Base-by-base conservation (phyloP, 2,113 vertebrate genomes). In the Chloropsis cyanopogon region DNA sequence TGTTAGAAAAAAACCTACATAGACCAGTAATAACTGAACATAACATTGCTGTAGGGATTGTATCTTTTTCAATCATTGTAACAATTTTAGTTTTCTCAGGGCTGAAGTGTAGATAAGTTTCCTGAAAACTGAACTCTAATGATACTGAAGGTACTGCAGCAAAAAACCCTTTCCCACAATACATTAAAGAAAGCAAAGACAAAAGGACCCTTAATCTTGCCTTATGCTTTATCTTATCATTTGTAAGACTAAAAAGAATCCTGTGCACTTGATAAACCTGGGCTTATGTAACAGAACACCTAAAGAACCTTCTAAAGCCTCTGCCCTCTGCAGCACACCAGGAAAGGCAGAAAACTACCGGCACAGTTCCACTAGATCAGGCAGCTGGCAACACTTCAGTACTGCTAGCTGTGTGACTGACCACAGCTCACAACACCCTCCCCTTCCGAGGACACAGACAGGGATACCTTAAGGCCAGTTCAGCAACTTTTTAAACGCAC, bases 201-300 rank as follows among this genome's bases (percentile, higher is more conserved):
- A 68, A 80, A 90, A 78, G 15, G 8, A 26, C 39, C 29, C 39
- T 63, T 66, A 28, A 24, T 10, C 19, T 76, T 44, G 68, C 60
- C 35, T 70, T 56, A 22, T 4, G 11, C 33, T 88, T 66, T 37
- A 61, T 44, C 31, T 85, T 29, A 13, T 4, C 21, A 70, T 63
- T 72, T 39, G 7, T 26, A 60, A 68, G 8, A 20, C 14, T 14
- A 21, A 25, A 71, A n/a, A 54, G 42, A 94, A 42, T 28, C 56
- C 33, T 12, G 28, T 24, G 64, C 20, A 10, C 47, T 42, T 15
- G 35, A 42, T 11, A 70, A 77, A 39, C 39, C 39, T 7, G 33
- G 23, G 12, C 26, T 91, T 93, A 88, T 23, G 50, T 60, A 93
- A 95, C 41, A 85, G 23, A 88, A 17, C 52, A 60, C 61, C 37